Conservation (phyloP, 2,888 invertebrate species). For the Anthophora plumipes region DNA sequence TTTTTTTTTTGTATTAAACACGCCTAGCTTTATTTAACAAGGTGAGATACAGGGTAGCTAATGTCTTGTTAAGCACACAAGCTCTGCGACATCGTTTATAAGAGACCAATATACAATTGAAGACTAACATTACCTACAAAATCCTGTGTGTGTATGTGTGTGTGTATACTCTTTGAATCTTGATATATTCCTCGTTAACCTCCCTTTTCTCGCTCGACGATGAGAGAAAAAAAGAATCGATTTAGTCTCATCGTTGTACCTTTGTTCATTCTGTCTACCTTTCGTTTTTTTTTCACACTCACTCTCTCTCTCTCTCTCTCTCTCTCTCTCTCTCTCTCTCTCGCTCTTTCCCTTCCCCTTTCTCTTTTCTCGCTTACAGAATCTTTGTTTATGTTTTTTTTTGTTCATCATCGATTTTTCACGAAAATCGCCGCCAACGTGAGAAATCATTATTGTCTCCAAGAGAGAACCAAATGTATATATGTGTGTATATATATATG, state of each 20-base stretch:
- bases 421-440: conserved; percentile 39
- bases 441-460: conserved; percentile 71
- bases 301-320: background rate
- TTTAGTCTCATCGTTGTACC: conserved; percentile 10
- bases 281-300: background rate
- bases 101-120: conserved; percentile 76
- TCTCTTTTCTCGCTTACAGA: conserved; percentile 21
- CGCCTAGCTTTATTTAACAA: conserved; percentile 84
- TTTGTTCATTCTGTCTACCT: conserved; percentile 3
- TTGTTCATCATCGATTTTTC: conserved; percentile 3
- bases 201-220: conserved; percentile 21
- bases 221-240: conserved; percentile 24
- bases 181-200: conserved; percentile 36
- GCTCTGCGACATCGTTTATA: conserved; percentile 76
- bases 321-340: conserved; percentile 6
- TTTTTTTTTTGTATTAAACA: conserved; percentile 80
- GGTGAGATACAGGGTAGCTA: conserved; percentile 82
- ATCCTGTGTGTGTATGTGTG: conserved; percentile 73
- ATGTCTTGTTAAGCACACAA: conserved; percentile 81
- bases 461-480: conserved; percentile 58
- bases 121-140: conserved; percentile 73
- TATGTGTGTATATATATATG: too few relatives aligned
- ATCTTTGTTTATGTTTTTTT: too few relatives aligned
- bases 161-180: conserved; percentile 58
- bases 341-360: conserved; percentile 4